phyloP scores from a whole-genome alignment of 2,888 invertebrate genomes.

The Andrena chrysosceles region DNA sequence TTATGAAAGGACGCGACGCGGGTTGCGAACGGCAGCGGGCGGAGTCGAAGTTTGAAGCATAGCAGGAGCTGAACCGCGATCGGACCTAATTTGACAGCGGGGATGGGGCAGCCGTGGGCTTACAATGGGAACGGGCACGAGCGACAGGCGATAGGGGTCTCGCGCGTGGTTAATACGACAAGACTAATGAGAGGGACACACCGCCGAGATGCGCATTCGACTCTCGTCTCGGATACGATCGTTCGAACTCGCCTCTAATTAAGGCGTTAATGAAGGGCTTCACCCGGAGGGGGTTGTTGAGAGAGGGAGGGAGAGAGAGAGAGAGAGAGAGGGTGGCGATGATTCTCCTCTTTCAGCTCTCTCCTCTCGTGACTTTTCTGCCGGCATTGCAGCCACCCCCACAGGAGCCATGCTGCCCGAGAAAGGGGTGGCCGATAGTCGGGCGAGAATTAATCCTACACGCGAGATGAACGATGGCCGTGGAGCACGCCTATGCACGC shows the following conservation, averaged over 20 bases:
- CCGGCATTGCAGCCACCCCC: slow-evolving; percentile 11
- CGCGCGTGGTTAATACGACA: slow-evolving; percentile 57
- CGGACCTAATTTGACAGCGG: slow-evolving; percentile 63
- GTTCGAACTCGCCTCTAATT: slow-evolving; percentile 64
- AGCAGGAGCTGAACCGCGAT: not conserved
- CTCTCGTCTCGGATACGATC: slow-evolving; percentile 57
- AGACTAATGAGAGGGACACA: slow-evolving; percentile 68
- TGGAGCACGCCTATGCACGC: slow-evolving; percentile 48
- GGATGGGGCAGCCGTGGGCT: slow-evolving; percentile 24
- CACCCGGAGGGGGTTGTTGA: not conserved
- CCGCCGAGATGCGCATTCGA: slow-evolving; percentile 47
- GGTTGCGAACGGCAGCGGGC: not conserved
- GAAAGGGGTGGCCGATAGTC: slow-evolving; percentile 59
- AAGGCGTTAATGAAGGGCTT: slow-evolving; percentile 69
- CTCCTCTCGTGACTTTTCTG: slow-evolving; percentile 38
- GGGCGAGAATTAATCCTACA: slow-evolving; percentile 60
- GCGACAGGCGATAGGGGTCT: slow-evolving; percentile 45
- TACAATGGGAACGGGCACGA: slow-evolving; percentile 26
- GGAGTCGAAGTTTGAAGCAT: slow-evolving; percentile 10
- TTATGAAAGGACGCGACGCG: not conserved
- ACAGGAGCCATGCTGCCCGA: slow-evolving; percentile 15
- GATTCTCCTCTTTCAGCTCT: slow-evolving; percentile 55
- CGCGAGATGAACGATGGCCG: slow-evolving; percentile 49
- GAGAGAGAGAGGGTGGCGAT: slow-evolving; percentile 36
- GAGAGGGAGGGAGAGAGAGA: no score